Percentiles rank a stretch among this genome's conserved stretches.
Evolutionary conservation across 2,797 vertebrate genomes (phyloP).

Genomic region (Sus cebifrons): DNA sequence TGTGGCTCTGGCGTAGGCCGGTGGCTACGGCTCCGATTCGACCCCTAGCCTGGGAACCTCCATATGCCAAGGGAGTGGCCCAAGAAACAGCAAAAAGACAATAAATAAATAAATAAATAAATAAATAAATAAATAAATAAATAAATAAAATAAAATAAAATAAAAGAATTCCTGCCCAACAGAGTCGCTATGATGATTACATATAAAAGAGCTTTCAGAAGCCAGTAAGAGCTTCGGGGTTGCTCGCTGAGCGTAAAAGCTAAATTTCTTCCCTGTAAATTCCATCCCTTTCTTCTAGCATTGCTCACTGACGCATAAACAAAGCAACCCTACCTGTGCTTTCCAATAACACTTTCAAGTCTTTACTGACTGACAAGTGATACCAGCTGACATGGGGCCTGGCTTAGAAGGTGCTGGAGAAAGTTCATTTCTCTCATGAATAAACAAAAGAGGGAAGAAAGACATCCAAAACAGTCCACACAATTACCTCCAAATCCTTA

Average conservation of each 20-base stretch:
- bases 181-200: background rate
- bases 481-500: background rate
- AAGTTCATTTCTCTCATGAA: background rate
- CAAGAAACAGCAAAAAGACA: no score
- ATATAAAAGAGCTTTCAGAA: background rate
- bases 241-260: background rate
- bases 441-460: constrained; percentile 29
- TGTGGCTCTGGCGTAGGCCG: no score
- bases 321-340: background rate
- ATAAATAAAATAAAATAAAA: no score
- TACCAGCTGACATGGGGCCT: background rate
- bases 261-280: background rate
- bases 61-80: no score
- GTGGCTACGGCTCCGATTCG: no score
- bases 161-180: background rate
- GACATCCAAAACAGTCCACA: background rate
- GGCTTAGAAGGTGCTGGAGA: background rate
- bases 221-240: background rate
- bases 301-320: background rate
- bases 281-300: background rate
- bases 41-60: no score
- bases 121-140: no score
- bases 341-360: background rate
- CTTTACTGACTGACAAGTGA: constrained; percentile 6
- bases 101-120: no score